Evolutionary conservation across 1,140 invertebrate species (phyloP).

Genomic region (Eurosta solidaginis): DNA sequence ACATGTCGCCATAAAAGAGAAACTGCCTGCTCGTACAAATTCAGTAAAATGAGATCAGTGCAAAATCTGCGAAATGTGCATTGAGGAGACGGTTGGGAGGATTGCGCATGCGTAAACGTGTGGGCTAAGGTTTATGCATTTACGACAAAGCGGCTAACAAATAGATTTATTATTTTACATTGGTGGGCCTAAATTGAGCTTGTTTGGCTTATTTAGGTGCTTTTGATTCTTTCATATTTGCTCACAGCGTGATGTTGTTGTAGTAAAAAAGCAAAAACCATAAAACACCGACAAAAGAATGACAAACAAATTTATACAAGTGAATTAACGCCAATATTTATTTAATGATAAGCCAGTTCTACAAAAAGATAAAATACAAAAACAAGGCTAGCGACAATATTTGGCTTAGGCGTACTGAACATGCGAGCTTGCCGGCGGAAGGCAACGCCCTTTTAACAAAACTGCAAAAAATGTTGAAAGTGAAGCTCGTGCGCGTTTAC

Average conservation of each 20-base stretch:
- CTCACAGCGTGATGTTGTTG: no score
- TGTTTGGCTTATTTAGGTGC: no score
- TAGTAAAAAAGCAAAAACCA: neutral
- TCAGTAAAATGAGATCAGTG: neutral
- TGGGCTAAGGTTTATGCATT: no score
- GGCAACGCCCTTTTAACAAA: slow-evolving; percentile 15
- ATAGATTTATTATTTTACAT: neutral
- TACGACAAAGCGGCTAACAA: neutral
- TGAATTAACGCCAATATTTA: neutral
- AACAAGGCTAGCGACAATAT: neutral
- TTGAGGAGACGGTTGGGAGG: neutral
- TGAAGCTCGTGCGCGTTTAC: neutral
- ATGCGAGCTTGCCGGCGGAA: neutral
- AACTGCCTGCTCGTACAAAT: neutral
- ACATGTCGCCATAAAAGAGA: slow-evolving; percentile 3
- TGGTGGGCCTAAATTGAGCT: neutral
- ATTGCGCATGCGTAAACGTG: neutral
- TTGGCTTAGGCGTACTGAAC: neutral
- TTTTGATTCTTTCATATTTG: neutral
- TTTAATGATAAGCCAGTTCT: neutral
- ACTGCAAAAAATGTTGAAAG: neutral
- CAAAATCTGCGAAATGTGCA: neutral
- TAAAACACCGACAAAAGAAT: neutral
- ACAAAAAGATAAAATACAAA: neutral
- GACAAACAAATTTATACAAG: slow-evolving; percentile 9